Percentiles rank a stretch among this genome's conserved stretches.
phyloP scores from a whole-genome alignment of 2,797 vertebrate genomes.

The Danionella dracula region DNA sequence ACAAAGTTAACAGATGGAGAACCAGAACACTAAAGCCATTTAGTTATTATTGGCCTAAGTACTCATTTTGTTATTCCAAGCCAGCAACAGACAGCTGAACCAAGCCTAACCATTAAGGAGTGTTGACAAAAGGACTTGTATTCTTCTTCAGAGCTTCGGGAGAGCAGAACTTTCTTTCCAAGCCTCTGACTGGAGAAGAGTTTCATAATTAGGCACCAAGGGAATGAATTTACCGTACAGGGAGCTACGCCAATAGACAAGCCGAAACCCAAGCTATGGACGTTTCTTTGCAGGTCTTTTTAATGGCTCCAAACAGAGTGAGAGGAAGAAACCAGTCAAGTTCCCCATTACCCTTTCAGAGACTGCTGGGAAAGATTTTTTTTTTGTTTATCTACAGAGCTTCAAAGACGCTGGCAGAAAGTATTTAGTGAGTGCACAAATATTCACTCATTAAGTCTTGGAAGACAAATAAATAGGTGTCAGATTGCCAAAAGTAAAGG shows the following conservation, averaged over 20 bases:
- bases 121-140: neutral
- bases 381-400: conserved; percentile 6
- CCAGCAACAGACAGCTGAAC: neutral
- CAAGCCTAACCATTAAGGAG: neutral
- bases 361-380: conserved; percentile 4
- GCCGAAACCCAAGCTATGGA: neutral
- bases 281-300: neutral
- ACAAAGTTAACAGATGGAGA: too few relatives aligned
- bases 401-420: neutral
- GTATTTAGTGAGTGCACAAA: conserved; percentile 8
- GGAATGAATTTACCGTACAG: neutral
- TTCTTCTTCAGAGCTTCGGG: neutral
- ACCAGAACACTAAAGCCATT: too few relatives aligned
- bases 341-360: conserved; percentile 9
- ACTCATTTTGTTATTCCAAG: too few relatives aligned
- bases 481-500: neutral
- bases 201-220: neutral
- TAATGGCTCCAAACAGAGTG: conserved; percentile 3
- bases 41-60: too few relatives aligned
- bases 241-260: neutral
- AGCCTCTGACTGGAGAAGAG: neutral
- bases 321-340: neutral
- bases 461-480: neutral
- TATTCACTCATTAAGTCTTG: neutral
- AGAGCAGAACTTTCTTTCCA: neutral